A percentile compares a stretch with the other conserved stretches of the same genome.
Evolutionary conservation across 2,113 vertebrate genomes (phyloP).

Genomic region (Mellivora capensis): DNA sequence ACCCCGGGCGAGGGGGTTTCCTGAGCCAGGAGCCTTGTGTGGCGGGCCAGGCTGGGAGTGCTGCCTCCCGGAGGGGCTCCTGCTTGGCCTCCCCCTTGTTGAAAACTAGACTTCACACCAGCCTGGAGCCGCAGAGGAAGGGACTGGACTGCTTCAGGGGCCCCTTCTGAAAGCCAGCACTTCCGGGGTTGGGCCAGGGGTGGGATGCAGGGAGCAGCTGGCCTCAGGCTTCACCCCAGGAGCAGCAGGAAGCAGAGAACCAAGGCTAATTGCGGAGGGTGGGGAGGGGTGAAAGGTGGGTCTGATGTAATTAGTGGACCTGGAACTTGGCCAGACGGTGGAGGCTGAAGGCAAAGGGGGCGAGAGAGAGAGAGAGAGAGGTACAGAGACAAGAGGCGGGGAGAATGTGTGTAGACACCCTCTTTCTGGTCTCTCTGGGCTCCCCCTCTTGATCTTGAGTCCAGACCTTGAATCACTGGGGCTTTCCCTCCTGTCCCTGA

Average conservation of each 20-base stretch:
- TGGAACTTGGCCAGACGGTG: conserved; percentile 8
- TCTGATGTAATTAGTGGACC: conserved; percentile 44
- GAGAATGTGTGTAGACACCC: neutral
- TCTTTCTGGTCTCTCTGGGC: neutral
- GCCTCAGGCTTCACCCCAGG: neutral
- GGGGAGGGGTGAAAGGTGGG: conserved; percentile 59
- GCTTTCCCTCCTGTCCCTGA: neutral
- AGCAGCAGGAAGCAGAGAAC: conserved; percentile 56
- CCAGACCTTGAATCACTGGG: neutral
- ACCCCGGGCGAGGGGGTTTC: accelerated
- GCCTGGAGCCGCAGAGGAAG: neutral
- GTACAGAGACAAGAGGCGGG: neutral
- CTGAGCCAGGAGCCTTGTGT: accelerated
- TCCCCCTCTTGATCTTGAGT: neutral
- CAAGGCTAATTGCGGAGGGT: conserved; percentile 35
- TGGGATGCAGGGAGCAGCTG: neutral
- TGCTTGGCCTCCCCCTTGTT: neutral
- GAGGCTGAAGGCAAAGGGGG: neutral
- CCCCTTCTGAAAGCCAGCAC: conserved; percentile 27
- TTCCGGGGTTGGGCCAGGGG: conserved; percentile 9
- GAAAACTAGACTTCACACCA: neutral
- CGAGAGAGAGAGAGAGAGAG: accelerated
- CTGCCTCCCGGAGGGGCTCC: no score
- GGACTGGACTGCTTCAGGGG: conserved; percentile 24
- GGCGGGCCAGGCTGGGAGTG: neutral